Evolutionary conservation across 2,888 invertebrate genomes (phyloP), one percentile per base, ranked within the genome.

Genomic region (Tetanocera ferruginea): DNA sequence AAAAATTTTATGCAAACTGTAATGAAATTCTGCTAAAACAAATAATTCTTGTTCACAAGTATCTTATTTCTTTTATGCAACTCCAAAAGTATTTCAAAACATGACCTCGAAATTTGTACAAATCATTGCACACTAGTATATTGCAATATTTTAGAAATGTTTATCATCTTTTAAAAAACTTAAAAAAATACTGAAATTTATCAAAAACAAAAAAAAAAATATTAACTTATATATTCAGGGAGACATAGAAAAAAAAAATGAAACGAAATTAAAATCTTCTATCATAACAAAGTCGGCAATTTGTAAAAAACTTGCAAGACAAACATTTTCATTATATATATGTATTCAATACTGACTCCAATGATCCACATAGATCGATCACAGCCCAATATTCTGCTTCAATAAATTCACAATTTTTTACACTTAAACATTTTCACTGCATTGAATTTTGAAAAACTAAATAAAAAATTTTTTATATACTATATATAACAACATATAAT

Each of bases 151-250:
- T 37, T 62, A 43, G 31, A 43, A 86, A 86, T 86, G 86, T 86
- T 86, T 86, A 86, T 86, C 85, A 86, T 86, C 86, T 84, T 80
- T 82, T 81, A 62, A 72, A 43, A 52, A 60, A 75, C n/a, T n/a
- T n/a, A 78, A 31, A 73, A 71, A 62, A 52, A 5, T 19, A 19
- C 43, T 77, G 66, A 43, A 60, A 28, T 62, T 57, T 78, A 76
- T 80, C 77, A 74, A 73, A 31, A 62, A 19, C 55, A 9, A 6
- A 72, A 37, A 17, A 5, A 5, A n/a, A 70, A 34, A 66, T 23
- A 43, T n/a, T 23, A 52, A 72, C 75, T 72, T 75, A 31, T 79
- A 76, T 79, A 79, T 79, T 72, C 79, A 78, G 79, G 79, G 79
- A 79, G 79, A 79, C 76, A 79, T 78, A 79, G 73, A 73, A 70